A percentile compares a stretch with the other conserved stretches of the same genome.
Evolutionary conservation across 2,113 vertebrate species (phyloP).

Genomic region (Gorilla gorilla): DNA sequence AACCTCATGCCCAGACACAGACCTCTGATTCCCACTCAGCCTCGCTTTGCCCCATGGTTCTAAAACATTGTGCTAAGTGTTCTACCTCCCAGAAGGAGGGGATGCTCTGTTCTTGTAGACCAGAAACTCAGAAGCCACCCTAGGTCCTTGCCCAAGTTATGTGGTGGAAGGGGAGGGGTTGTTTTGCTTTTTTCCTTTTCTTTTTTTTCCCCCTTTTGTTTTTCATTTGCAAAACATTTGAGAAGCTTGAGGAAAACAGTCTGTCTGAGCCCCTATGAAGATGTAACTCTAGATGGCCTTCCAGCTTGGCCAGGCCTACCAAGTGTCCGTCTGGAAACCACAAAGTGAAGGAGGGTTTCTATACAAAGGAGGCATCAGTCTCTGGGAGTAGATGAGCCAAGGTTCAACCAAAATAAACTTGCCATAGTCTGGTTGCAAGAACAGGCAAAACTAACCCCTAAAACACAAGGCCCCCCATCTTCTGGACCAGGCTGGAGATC

Average conservation of each 20-base stretch:
- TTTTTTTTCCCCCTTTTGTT: not conserved
- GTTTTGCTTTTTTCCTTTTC: not conserved
- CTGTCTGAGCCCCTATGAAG: conserved; percentile 71
- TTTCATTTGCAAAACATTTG: conserved; percentile 77
- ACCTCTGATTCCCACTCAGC: not conserved
- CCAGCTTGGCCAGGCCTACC: conserved; percentile 66
- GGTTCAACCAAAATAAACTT: conserved; percentile 78
- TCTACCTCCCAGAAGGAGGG: not conserved
- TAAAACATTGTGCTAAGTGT: not conserved
- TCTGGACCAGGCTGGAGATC: conserved; percentile 5
- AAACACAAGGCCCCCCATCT: conserved; percentile 33
- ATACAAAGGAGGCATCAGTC: conserved; percentile 63
- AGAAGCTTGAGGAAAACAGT: conserved; percentile 71
- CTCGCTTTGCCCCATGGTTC: not conserved
- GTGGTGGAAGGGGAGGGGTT: conserved; percentile 6
- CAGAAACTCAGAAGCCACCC: conserved; percentile 67
- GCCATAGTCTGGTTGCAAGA: conserved; percentile 71
- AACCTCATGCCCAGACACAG: not conserved
- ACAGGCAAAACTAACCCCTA: conserved; percentile 20
- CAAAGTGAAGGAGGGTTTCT: conserved; percentile 62
- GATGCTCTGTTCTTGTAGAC: not conserved
- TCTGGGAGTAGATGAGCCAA: conserved; percentile 71
- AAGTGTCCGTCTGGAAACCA: conserved; percentile 52
- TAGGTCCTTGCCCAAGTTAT: conserved; percentile 52
- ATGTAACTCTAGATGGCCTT: conserved; percentile 76